Evolutionary conservation across 2,888 invertebrate genomes (phyloP).

Genomic region (Pseudanteris insignis): DNA sequence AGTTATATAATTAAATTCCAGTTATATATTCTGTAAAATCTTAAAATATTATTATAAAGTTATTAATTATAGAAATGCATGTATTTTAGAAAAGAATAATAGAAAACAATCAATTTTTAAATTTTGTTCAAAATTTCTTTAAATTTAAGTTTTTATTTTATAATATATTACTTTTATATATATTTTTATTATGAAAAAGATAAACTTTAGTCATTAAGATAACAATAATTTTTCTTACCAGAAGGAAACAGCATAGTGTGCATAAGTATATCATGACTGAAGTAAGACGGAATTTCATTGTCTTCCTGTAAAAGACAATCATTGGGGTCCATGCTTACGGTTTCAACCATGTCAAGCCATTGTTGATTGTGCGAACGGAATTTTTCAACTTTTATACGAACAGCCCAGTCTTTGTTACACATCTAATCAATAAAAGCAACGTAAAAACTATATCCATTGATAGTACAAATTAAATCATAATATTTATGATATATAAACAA

Average conservation of each 20-base stretch:
- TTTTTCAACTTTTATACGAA: conserved; percentile 90
- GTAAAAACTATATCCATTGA: background rate
- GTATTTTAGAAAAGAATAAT: no score
- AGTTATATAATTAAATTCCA: no score
- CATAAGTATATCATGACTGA: conserved; percentile 77
- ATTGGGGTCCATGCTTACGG: conserved; percentile 69
- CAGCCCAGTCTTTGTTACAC: conserved; percentile 92
- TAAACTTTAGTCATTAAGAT: background rate
- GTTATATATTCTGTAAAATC: no score
- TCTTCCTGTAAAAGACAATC: conserved; percentile 66
- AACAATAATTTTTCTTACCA: no score
- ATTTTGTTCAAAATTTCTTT: background rate
- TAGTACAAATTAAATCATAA: background rate
- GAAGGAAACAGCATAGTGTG: conserved; percentile 70
- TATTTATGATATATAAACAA: no score
- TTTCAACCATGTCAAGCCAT: conserved; percentile 97
- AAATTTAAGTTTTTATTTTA: conserved; percentile 7
- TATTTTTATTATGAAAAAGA: background rate
- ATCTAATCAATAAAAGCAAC: conserved; percentile 64
- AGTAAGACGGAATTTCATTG: conserved; percentile 78
- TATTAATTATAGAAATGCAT: no score
- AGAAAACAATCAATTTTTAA: no score
- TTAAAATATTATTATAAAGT: no score
- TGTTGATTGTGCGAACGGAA: conserved; percentile 99
- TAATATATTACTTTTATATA: background rate